These are phyloP conservation scores for Sinocyclocheilus anophthalmus DNA, from an alignment of 2,113 vertebrate genomes.

Conservation along the genomic window DNA sequence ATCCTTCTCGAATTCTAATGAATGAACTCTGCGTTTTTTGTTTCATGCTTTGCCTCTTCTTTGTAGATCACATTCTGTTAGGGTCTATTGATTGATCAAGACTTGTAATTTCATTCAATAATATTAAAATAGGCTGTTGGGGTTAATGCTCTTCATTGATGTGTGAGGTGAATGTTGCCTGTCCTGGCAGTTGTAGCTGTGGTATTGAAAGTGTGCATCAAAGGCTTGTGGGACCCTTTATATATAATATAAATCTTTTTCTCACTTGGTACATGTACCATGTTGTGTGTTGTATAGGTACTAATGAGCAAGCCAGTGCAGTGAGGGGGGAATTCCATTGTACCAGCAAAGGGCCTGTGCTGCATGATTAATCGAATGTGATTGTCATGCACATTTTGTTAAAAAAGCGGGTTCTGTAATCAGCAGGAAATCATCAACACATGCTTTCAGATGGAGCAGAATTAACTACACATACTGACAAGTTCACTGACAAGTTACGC, in stretches of 20 bases:
- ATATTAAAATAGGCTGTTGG: background rate
- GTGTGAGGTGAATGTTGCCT: background rate
- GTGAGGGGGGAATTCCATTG: background rate
- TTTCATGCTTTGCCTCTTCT: background rate
- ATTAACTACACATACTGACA: too few species aligned
- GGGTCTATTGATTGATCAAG: background rate
- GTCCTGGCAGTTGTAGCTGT: background rate
- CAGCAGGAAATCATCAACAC: too few species aligned
- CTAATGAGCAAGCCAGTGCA: background rate
- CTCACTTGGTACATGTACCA: background rate
- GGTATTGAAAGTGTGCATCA: background rate
- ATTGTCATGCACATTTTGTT: too few species aligned
- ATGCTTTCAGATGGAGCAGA: too few species aligned
- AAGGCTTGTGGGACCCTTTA: background rate
- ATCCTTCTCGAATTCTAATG: slow-evolving; percentile 28
- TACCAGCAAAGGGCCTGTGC: background rate
- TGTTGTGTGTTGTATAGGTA: background rate
- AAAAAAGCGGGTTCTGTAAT: too few species aligned
- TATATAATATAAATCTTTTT: too few species aligned
- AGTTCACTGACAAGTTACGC: too few species aligned
- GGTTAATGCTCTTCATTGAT: background rate
- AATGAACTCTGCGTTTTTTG: background rate
- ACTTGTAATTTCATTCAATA: background rate
- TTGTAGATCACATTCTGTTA: background rate
- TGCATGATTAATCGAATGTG: too few species aligned